These are phyloP conservation scores for Gisinianus flammeolus DNA, from an alignment of 2,888 invertebrate genomes.

Conservation along the genomic window DNA sequence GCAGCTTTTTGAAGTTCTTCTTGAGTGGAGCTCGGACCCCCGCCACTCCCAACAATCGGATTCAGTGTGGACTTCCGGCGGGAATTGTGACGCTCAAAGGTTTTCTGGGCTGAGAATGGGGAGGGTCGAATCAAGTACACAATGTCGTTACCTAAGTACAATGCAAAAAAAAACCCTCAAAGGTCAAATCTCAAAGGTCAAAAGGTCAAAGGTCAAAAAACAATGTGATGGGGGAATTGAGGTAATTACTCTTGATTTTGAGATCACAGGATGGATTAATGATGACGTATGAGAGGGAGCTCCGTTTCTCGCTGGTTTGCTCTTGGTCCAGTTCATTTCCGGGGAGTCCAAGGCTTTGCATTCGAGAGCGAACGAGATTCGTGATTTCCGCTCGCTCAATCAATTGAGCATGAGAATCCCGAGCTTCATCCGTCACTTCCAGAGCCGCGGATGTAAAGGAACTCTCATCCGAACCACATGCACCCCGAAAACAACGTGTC, in stretches of 20 bases:
- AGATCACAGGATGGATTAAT: slow-evolving; percentile 98
- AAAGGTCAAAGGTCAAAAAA: not conserved
- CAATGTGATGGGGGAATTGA: too few relatives aligned
- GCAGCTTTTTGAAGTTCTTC: slow-evolving; percentile 56
- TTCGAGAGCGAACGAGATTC: slow-evolving; percentile 89
- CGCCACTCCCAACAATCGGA: slow-evolving; percentile 17
- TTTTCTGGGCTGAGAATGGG: slow-evolving; percentile 92
- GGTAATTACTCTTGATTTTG: slow-evolving; percentile 73
- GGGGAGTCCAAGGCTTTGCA: slow-evolving; percentile 91
- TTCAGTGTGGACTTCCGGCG: slow-evolving; percentile 69
- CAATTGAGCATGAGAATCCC: slow-evolving; percentile 87
- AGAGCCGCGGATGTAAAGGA: slow-evolving; percentile 56
- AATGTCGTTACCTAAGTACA: slow-evolving; percentile 79
- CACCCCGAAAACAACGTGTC: slow-evolving; percentile 52
- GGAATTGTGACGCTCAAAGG: slow-evolving; percentile 89
- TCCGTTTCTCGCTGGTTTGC: slow-evolving; percentile 84
- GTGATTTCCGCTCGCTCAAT: slow-evolving; percentile 95
- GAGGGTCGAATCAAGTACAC: slow-evolving; percentile 86
- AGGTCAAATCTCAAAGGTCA: not conserved
- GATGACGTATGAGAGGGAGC: slow-evolving; percentile 93
- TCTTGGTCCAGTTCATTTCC: slow-evolving; percentile 87
- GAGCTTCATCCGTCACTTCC: slow-evolving; percentile 66
- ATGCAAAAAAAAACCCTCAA: not conserved
- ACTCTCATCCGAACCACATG: slow-evolving; percentile 54
- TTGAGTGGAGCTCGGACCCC: slow-evolving; percentile 43